phyloP scores from a whole-genome alignment of 2,797 vertebrate genomes.

The Liparis tanakae region DNA sequence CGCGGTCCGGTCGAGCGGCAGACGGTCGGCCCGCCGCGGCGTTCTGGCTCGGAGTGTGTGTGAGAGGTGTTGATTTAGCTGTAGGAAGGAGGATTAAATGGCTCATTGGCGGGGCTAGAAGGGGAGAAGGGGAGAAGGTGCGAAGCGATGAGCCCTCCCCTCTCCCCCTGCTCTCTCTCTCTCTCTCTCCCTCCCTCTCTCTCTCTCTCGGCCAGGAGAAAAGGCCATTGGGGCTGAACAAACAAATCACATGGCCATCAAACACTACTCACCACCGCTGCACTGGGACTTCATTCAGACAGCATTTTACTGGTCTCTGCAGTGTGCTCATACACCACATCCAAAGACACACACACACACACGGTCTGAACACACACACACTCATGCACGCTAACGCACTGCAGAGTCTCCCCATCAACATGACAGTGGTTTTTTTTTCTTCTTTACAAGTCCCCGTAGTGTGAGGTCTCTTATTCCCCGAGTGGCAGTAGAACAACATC shows the following conservation, averaged over 20 bases:
- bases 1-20: slow-evolving; percentile 14
- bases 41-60: slow-evolving; percentile 59
- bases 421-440: slow-evolving; percentile 82
- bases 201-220: slow-evolving; percentile 76
- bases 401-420: slow-evolving; percentile 72
- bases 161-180: slow-evolving; percentile 49
- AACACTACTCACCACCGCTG: slow-evolving; percentile 85
- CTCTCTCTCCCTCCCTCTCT: slow-evolving; percentile 43
- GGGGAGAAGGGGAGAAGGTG: slow-evolving; percentile 89
- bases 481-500: slow-evolving; percentile 75
- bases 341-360: slow-evolving; percentile 43
- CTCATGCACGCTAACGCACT: slow-evolving; percentile 35
- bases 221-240: slow-evolving; percentile 90
- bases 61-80: slow-evolving; percentile 84
- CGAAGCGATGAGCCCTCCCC: slow-evolving; percentile 81
- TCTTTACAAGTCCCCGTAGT: slow-evolving; percentile 82
- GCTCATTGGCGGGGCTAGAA: slow-evolving; percentile 93
- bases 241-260: slow-evolving; percentile 92
- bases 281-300: slow-evolving; percentile 85
- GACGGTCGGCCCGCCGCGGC: slow-evolving; percentile 57
- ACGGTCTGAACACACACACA: slow-evolving; percentile 22
- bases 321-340: slow-evolving; percentile 61
- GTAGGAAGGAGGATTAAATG: slow-evolving; percentile 91
- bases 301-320: slow-evolving; percentile 83
- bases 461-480: slow-evolving; percentile 77